Evolutionary conservation across 1,140 invertebrate species (phyloP).

Genomic region (Brachionus rotundiformis): DNA sequence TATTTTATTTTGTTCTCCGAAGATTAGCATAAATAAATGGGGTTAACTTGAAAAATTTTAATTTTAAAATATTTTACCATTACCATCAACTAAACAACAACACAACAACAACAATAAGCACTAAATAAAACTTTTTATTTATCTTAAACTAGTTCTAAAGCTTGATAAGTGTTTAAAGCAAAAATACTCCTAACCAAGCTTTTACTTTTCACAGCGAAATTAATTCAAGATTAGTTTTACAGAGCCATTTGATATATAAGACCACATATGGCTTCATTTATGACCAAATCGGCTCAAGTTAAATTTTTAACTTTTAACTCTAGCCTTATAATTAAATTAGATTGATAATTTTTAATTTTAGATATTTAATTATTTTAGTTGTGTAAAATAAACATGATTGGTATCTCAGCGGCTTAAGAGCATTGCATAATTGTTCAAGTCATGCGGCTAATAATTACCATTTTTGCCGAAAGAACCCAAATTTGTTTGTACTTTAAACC

Average conservation of each 20-base stretch:
- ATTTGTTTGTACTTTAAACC: not conserved
- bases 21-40: conserved; percentile 16
- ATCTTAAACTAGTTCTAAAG: conserved; percentile 14
- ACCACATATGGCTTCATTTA: not conserved
- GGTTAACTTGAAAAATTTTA: not conserved
- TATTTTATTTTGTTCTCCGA: not conserved
- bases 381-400: too few species aligned
- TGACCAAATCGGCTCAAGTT: not conserved
- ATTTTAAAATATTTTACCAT: not conserved
- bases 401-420: not conserved
- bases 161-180: not conserved
- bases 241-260: not conserved
- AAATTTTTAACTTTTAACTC: too few species aligned
- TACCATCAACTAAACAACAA: not conserved
- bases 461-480: not conserved
- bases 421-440: not conserved
- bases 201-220: conserved; percentile 14
- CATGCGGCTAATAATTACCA: not conserved
- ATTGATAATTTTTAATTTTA: too few species aligned
- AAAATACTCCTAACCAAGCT: not conserved
- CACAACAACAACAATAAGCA: not conserved
- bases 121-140: conserved; percentile 3
- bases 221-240: not conserved
- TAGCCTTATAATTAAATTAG: too few species aligned
- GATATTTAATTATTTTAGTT: too few species aligned